Conservation (phyloP, 2,113 vertebrate species). For the Plecotus auritus region DNA sequence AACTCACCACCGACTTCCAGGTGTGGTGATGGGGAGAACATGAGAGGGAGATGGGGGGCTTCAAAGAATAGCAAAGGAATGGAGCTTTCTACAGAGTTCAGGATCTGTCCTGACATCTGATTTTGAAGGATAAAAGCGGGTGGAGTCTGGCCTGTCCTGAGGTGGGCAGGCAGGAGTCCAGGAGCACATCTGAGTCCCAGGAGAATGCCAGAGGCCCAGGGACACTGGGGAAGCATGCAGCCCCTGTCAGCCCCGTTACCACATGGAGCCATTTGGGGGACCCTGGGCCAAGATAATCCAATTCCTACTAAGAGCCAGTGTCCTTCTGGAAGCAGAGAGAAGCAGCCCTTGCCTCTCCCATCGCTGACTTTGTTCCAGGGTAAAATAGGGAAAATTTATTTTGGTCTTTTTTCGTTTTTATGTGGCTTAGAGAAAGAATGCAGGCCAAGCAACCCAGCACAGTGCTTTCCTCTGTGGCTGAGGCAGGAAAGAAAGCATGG, state of each 20-base stretch:
- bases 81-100: not conserved
- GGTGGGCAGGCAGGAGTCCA: not conserved
- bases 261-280: not conserved
- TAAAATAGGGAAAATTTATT: not conserved
- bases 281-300: not conserved
- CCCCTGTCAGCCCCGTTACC: not conserved
- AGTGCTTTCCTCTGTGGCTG: not conserved
- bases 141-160: not conserved
- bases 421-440: not conserved
- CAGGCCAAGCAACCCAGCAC: not conserved
- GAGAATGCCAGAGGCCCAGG: not conserved
- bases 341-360: not conserved
- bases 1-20: not conserved
- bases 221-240: not conserved
- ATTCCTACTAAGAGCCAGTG: not conserved
- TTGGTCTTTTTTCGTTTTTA: not conserved
- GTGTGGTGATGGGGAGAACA: not conserved
- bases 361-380: not conserved
- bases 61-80: not conserved
- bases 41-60: rapidly evolving
- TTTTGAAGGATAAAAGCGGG: not conserved
- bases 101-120: not conserved
- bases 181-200: not conserved
- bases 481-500: conserved; percentile 38
- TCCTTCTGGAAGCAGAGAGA: not conserved